A percentile compares a stretch with the other conserved stretches of the same genome.
Conservation (phyloP, 1,140 invertebrate genomes). For the Zaprionus capensis region DNA sequence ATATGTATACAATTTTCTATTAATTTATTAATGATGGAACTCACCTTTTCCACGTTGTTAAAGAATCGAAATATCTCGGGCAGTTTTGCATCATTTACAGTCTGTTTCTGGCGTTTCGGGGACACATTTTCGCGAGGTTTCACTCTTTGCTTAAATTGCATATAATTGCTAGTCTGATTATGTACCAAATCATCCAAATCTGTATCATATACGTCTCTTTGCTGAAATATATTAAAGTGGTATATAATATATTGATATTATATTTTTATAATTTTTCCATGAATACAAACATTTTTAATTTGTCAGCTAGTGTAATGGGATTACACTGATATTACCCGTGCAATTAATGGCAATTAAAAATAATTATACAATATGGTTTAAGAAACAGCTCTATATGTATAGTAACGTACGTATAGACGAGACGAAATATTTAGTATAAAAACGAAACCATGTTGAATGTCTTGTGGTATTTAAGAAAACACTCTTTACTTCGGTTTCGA, state of each 20-base stretch:
- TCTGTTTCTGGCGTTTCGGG: neutral
- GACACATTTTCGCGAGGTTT: neutral
- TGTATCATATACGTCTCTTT: neutral
- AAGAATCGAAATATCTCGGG: conserved; percentile 43
- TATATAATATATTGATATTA: too few relatives aligned
- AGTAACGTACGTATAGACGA: neutral
- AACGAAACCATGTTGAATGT: too few relatives aligned
- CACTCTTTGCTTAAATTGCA: neutral
- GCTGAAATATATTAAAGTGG: too few relatives aligned
- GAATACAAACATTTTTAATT: too few relatives aligned
- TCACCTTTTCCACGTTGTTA: conserved; percentile 38
- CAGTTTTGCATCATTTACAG: conserved; percentile 19
- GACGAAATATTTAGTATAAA: too few relatives aligned
- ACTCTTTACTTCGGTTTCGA: neutral
- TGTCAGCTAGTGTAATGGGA: neutral
- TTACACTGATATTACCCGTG: neutral
- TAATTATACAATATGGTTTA: neutral
- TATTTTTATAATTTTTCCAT: too few relatives aligned
- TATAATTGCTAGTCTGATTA: neutral
- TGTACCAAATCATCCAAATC: neutral
- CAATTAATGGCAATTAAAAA: neutral
- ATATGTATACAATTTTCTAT: too few relatives aligned
- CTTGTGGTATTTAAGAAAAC: too few relatives aligned
- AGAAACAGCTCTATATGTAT: neutral
- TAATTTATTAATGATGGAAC: neutral